These are phyloP conservation scores for Euplexia lucipara DNA, from an alignment of 2,888 invertebrate species.

Conservation along the genomic window DNA sequence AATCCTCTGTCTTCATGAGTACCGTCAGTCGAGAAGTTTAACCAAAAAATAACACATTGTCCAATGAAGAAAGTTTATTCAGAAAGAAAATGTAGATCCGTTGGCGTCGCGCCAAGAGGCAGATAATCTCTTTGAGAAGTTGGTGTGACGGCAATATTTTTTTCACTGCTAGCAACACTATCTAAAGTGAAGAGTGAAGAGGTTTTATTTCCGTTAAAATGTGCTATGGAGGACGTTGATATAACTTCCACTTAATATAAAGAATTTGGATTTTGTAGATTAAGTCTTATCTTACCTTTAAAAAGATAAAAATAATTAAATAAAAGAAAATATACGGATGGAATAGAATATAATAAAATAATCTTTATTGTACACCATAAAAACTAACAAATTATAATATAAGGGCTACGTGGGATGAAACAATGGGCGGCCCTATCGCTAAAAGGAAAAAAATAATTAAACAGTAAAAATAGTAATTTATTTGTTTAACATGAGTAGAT, in stretches of 20 bases:
- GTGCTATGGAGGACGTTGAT: neutral
- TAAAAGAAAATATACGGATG: no score
- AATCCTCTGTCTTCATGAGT: constrained; percentile 27
- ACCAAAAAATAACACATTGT: constrained; percentile 47
- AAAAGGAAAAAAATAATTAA: no score
- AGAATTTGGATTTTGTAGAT: neutral
- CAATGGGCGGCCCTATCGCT: no score
- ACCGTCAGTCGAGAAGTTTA: constrained; percentile 32
- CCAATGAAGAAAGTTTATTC: constrained; percentile 55
- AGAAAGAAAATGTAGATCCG: constrained; percentile 50
- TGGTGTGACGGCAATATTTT: constrained; percentile 39
- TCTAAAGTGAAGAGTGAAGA: constrained; percentile 23
- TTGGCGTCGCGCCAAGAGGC: constrained; percentile 48
- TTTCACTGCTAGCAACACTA: constrained; percentile 34
- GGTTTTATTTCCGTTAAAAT: constrained; percentile 13
- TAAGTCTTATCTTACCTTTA: neutral
- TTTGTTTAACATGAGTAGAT: no score
- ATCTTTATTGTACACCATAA: no score
- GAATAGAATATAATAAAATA: no score
- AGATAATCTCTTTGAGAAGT: constrained; percentile 56
- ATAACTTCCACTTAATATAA: neutral
- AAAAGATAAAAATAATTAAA: no score
- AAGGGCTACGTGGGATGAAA: no score
- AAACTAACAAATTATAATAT: no score
- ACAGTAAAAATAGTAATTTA: no score